Evolutionary conservation across 2,113 vertebrate species (phyloP).

Genomic region (Merops nubicus): DNA sequence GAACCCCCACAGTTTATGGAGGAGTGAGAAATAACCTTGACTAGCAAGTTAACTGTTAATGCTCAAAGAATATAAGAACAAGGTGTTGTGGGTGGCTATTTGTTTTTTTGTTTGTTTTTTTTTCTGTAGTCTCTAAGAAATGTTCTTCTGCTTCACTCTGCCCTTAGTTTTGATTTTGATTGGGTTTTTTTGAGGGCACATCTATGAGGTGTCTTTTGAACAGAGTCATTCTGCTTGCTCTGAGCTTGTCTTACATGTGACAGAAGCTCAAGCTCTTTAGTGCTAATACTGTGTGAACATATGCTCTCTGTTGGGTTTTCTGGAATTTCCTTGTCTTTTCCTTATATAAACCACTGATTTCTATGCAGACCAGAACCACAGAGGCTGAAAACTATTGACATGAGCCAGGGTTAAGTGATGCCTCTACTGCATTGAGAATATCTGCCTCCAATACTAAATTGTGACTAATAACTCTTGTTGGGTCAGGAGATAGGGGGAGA

Average conservation of each 20-base stretch:
- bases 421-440: not conserved
- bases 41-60: not conserved
- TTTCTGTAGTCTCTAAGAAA: too few relatives aligned
- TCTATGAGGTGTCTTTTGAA: not conserved
- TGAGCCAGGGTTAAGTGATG: not conserved
- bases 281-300: conserved; percentile 1
- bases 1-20: not conserved
- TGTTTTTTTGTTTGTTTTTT: not conserved
- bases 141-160: not conserved
- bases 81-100: too few relatives aligned
- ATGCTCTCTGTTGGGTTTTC: not conserved
- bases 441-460: not conserved
- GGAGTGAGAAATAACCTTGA: not conserved
- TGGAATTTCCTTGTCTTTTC: not conserved
- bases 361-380: not conserved
- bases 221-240: not conserved
- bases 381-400: not conserved
- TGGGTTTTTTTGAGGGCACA: not conserved
- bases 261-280: conserved; percentile 30
- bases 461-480: not conserved
- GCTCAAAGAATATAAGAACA: not conserved
- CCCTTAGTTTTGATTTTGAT: not conserved
- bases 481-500: not conserved
- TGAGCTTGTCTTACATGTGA: not conserved
- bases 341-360: not conserved